phyloP scores from a whole-genome alignment of 2,113 vertebrate genomes.

The Microcebus lehilahytsara region DNA sequence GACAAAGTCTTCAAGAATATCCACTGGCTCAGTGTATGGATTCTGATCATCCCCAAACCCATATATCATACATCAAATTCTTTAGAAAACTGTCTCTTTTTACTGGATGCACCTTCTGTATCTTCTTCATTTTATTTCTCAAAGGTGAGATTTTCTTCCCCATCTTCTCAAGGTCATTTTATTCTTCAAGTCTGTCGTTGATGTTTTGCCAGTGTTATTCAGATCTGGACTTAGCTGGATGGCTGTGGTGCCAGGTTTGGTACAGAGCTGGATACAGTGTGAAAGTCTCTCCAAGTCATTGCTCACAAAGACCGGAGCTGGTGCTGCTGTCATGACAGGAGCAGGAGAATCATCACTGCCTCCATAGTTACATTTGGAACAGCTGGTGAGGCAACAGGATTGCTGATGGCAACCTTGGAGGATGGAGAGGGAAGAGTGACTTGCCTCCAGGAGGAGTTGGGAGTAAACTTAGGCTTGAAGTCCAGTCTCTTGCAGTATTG shows the following conservation, averaged over 20 bases:
- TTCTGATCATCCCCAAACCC: slow-evolving; percentile 95
- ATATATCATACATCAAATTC: slow-evolving; percentile 96
- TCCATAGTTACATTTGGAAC: slow-evolving; percentile 77
- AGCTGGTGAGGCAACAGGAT: slow-evolving; percentile 76
- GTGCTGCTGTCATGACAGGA: slow-evolving; percentile 56
- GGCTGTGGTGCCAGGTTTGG: slow-evolving; percentile 82
- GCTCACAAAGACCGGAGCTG: slow-evolving; percentile 40
- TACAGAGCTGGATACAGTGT: slow-evolving; percentile 82
- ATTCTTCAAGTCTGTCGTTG: slow-evolving; percentile 57
- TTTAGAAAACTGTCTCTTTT: slow-evolving; percentile 90
- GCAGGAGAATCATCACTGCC: slow-evolving; percentile 77
- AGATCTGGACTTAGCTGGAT: slow-evolving; percentile 89
- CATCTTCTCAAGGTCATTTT: slow-evolving; percentile 23
- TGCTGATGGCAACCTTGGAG: slow-evolving; percentile 80
- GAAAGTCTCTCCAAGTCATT: slow-evolving; percentile 89
- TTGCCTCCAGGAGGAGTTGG: slow-evolving; percentile 88
- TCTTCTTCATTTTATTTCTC: slow-evolving; percentile 91
- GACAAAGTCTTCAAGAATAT: slow-evolving; percentile 92
- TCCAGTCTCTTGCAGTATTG: slow-evolving; percentile 84
- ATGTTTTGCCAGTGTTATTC: slow-evolving; percentile 59
- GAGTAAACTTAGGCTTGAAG: slow-evolving; percentile 86
- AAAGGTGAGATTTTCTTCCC: slow-evolving; percentile 66
- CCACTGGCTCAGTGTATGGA: slow-evolving; percentile 93
- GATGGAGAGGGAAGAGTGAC: slow-evolving; percentile 82
- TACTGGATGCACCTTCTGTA: slow-evolving; percentile 85